A percentile compares a stretch with the other conserved stretches of the same genome.
These are phyloP conservation scores for Dreissena rostriformis DNA, from an alignment of 1,140 invertebrate species.

Conservation along the genomic window DNA sequence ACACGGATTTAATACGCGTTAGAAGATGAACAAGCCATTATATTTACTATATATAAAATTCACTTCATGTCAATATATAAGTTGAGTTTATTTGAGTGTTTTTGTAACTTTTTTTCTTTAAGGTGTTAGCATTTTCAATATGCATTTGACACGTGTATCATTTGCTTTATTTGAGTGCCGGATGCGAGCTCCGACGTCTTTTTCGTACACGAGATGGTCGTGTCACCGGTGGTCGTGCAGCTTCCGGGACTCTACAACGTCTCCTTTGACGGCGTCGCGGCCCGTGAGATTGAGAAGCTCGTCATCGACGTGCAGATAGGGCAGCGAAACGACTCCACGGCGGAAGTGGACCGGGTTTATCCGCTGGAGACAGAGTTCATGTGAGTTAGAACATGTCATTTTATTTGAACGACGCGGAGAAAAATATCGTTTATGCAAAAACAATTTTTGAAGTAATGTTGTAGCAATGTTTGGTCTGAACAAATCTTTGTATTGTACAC, in stretches of 20 bases:
- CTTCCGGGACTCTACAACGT: constrained; percentile 41
- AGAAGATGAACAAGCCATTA: too few species aligned
- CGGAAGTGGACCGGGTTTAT: constrained; percentile 21
- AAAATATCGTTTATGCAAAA: too few species aligned
- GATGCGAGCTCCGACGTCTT: constrained; percentile 17
- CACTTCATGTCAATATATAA: too few species aligned
- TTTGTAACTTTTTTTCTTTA: neutral
- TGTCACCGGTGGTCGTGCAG: constrained; percentile 16
- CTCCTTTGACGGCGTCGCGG: constrained; percentile 9
- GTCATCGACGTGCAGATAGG: constrained; percentile 33
- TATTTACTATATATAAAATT: too few species aligned
- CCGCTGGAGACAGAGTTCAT: neutral
- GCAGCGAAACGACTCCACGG: neutral
- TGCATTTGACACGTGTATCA: neutral
- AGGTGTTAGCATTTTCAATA: neutral
- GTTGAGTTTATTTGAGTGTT: too few species aligned
- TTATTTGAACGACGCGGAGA: too few species aligned
- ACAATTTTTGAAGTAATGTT: too few species aligned
- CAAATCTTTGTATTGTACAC: too few species aligned
- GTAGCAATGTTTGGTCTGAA: too few species aligned
- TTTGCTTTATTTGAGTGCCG: constrained; percentile 8
- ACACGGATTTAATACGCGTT: too few species aligned
- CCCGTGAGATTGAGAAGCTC: constrained; percentile 14
- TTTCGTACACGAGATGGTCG: constrained; percentile 7
- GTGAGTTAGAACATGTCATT: neutral